These are phyloP conservation scores for Sicus ferrugineus DNA, from an alignment of 2,888 invertebrate species.

Conservation along the genomic window DNA sequence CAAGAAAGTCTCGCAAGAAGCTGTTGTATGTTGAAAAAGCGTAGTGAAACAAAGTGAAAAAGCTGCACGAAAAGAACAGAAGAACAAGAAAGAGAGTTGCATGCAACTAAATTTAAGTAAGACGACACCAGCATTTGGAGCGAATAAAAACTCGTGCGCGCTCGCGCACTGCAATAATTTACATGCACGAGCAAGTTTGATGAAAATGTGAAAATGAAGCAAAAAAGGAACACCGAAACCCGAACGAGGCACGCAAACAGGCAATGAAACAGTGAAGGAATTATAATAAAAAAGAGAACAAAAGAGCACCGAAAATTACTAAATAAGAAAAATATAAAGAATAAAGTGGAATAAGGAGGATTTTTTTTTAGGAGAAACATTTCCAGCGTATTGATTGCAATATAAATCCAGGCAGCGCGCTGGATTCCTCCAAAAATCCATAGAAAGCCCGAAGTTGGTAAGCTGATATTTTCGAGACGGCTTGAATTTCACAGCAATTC, in stretches of 20 bases:
- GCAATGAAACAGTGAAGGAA: neutral
- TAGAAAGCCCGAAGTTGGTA: neutral
- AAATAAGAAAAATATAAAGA: neutral
- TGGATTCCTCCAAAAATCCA: neutral
- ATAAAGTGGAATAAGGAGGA: neutral
- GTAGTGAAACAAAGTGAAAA: no score
- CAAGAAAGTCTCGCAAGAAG: neutral
- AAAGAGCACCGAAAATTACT: neutral
- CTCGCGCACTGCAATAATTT: constrained; percentile 19
- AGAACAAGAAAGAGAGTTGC: neutral
- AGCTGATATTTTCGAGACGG: neutral
- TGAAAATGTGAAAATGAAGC: neutral
- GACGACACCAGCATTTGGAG: constrained; percentile 12
- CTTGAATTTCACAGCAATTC: neutral
- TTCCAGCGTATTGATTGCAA: neutral
- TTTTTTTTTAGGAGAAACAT: no score
- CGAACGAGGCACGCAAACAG: neutral
- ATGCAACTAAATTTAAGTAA: constrained; percentile 14
- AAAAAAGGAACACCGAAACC: neutral
- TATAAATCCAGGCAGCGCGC: no score
- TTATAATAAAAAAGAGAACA: neutral
- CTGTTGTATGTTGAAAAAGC: neutral
- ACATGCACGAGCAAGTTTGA: constrained; percentile 11
- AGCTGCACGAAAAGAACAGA: neutral
- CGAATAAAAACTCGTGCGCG: constrained; percentile 23